A percentile compares a stretch with the other conserved stretches of the same genome.
phyloP scores from a whole-genome alignment of 2,797 vertebrate genomes.

The Danio choprae region DNA sequence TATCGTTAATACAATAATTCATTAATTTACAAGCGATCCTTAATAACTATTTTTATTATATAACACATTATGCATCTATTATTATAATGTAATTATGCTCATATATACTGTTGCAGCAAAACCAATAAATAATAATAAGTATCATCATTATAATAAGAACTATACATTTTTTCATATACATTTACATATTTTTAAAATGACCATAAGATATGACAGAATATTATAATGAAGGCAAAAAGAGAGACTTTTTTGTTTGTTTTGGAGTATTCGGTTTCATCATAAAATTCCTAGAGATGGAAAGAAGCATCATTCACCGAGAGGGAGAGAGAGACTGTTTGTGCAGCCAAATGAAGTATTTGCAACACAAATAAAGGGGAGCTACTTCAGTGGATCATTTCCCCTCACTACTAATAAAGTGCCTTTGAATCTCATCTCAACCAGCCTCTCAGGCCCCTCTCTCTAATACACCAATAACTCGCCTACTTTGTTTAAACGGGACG shows the following conservation, averaged over 20 bases:
- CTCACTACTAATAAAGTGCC: constrained; percentile 66
- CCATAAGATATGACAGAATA: not conserved
- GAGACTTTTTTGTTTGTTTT: not conserved
- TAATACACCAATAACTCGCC: constrained; percentile 70
- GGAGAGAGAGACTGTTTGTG: constrained; percentile 50
- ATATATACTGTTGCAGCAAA: not conserved
- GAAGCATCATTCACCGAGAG: not conserved
- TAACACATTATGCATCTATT: too few relatives aligned
- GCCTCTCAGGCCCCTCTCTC: constrained; percentile 67
- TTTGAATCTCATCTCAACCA: constrained; percentile 66
- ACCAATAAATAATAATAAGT: not conserved
- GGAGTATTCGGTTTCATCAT: constrained; percentile 23
- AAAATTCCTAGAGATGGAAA: constrained; percentile 38
- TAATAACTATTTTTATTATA: too few relatives aligned
- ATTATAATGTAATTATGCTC: too few relatives aligned
- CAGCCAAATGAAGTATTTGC: constrained; percentile 60
- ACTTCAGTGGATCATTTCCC: constrained; percentile 61
- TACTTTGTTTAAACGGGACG: constrained; percentile 76
- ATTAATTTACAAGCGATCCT: not conserved
- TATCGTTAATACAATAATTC: not conserved
- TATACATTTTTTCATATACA: not conserved
- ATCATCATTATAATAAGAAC: not conserved
- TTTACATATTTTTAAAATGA: not conserved
- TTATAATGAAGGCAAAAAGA: not conserved
- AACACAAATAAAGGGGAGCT: constrained; percentile 62